Conservation (phyloP, 2,797 vertebrate genomes). For the Pygocentrus nattereri region DNA sequence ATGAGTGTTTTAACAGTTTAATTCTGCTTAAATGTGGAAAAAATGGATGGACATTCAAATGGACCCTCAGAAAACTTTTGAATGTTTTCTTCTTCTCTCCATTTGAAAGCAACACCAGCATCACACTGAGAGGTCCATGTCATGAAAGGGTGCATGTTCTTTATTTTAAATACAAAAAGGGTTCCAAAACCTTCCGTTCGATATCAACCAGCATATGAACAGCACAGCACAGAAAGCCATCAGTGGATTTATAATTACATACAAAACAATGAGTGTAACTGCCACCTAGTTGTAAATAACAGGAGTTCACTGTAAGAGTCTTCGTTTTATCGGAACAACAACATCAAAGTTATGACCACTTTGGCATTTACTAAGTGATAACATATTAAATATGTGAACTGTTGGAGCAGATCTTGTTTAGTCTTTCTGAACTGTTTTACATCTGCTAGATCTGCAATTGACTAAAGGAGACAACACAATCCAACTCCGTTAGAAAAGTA, state of each 20-base stretch:
- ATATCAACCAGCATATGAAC: background rate
- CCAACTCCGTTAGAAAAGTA: background rate
- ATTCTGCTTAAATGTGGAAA: too few relatives aligned
- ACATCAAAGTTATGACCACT: background rate
- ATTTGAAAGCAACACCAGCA: background rate
- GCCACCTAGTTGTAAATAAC: background rate
- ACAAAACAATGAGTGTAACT: slow-evolving; percentile 12
- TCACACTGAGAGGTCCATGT: background rate
- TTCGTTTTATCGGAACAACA: background rate
- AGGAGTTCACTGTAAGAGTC: background rate
- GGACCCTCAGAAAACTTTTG: too few relatives aligned
- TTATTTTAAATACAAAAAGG: slow-evolving; percentile 47
- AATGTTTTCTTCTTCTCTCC: too few relatives aligned
- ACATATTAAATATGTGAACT: background rate
- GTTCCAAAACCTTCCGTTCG: background rate
- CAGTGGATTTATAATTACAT: slow-evolving; percentile 1
- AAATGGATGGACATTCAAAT: too few relatives aligned
- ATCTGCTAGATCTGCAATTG: background rate
- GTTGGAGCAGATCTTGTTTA: background rate
- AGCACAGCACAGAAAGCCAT: background rate
- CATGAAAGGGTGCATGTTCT: background rate
- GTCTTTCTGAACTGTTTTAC: background rate
- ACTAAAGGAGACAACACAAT: background rate
- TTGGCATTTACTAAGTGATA: background rate
- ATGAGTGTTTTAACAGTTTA: too few relatives aligned